Evolutionary conservation across 2,113 vertebrate species (phyloP).

Genomic region (Chunga burmeisteri): DNA sequence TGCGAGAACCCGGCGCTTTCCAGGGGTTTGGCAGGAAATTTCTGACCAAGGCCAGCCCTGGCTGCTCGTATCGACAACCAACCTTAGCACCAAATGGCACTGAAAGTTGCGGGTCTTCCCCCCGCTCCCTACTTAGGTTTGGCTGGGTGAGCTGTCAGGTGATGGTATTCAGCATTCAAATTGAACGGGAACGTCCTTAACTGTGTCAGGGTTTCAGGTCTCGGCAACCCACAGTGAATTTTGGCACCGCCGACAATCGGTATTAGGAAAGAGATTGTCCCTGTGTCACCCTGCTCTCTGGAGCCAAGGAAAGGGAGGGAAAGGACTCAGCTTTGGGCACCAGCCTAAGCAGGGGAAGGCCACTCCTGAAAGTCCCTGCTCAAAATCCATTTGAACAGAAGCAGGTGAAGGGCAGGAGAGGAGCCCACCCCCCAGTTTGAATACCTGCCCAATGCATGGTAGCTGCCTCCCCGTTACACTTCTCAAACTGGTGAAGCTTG

Average conservation of each 20-base stretch:
- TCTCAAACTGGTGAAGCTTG: background rate
- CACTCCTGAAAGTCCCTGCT: background rate
- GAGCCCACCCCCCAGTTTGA: background rate
- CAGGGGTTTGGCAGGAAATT: background rate
- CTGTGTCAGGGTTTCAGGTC: background rate
- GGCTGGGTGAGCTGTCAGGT: background rate
- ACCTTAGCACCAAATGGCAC: background rate
- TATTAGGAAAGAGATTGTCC: background rate
- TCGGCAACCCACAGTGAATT: background rate
- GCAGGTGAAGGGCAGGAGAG: background rate
- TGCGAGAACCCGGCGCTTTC: background rate
- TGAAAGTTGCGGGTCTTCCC: background rate
- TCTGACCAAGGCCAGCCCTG: background rate
- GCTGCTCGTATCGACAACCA: background rate
- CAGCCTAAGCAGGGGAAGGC: background rate
- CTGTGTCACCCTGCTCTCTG: no score
- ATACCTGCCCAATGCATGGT: background rate
- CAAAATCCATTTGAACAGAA: background rate
- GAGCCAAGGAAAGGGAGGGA: background rate
- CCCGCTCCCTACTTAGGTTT: background rate
- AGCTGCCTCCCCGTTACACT: background rate
- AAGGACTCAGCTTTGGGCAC: background rate
- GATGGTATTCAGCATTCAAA: background rate
- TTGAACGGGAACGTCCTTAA: background rate
- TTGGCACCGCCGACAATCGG: background rate